Conservation (phyloP, 2,888 invertebrate genomes). For the Dryocosmus kuriphilus region DNA sequence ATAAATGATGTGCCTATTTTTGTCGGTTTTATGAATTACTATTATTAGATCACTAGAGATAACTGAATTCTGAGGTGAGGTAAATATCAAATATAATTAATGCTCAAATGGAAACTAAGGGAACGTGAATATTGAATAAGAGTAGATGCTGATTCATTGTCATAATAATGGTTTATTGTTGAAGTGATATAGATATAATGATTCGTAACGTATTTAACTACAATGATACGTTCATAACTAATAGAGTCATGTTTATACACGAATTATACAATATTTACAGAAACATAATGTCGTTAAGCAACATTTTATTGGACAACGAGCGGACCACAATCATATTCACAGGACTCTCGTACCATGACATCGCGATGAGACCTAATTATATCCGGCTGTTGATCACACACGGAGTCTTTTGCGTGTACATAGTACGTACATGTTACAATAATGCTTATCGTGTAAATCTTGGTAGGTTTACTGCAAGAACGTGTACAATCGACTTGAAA, state of each 20-base stretch:
- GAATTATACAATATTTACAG: slow-evolving; percentile 78
- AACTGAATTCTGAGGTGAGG: rapidly evolving
- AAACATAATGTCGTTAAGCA: slow-evolving; percentile 73
- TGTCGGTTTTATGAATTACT: too few species aligned
- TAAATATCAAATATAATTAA: too few species aligned
- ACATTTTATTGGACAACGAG: slow-evolving; percentile 65
- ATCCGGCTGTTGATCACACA: slow-evolving; percentile 35
- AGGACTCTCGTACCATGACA: slow-evolving; percentile 54
- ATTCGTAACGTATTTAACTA: slow-evolving; percentile 76
- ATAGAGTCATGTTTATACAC: slow-evolving; percentile 76
- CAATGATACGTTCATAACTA: slow-evolving; percentile 75
- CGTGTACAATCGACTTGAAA: slow-evolving; percentile 62
- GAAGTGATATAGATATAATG: slow-evolving; percentile 77
- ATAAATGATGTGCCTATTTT: too few species aligned
- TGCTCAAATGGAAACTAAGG: neutral
- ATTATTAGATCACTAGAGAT: too few species aligned
- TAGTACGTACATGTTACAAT: slow-evolving; percentile 38
- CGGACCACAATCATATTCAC: slow-evolving; percentile 65
- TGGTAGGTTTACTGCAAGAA: slow-evolving; percentile 61
- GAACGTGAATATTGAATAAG: slow-evolving; percentile 40
- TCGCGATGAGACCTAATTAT: slow-evolving; percentile 40
- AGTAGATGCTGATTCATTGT: slow-evolving; percentile 56
- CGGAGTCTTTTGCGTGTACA: slow-evolving; percentile 29
- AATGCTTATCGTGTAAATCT: slow-evolving; percentile 59
- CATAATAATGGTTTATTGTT: slow-evolving; percentile 77